These are phyloP conservation scores for Hydropotes inermis DNA, from an alignment of 2,113 vertebrate genomes.

Conservation along the genomic window DNA sequence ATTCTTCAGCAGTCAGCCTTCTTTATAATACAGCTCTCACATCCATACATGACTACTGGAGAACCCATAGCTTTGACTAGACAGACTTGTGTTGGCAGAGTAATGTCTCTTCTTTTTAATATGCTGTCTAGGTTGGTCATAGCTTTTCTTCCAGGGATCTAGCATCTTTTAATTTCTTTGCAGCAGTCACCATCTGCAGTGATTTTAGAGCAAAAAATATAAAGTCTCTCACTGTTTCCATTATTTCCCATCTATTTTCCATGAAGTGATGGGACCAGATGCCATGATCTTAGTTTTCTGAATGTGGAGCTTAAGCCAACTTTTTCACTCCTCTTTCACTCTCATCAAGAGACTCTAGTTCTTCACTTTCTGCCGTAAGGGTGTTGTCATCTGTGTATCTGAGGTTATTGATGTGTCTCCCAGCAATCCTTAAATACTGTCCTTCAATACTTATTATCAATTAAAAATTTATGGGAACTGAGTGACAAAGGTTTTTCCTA, in stretches of 20 bases:
- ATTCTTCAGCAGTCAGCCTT: background rate
- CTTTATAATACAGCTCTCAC: background rate
- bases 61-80: background rate
- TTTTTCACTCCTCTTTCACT: background rate
- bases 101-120: background rate
- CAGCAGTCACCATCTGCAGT: background rate
- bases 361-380: background rate
- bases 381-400: background rate
- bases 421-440: background rate
- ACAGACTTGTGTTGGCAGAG: background rate
- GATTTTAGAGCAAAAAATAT: background rate
- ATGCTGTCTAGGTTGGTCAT: background rate
- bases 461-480: background rate
- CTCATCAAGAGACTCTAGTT: background rate
- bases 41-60: background rate
- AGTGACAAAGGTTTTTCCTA: background rate
- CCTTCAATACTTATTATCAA: background rate
- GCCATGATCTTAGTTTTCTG: background rate
- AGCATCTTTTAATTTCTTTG: background rate
- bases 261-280: background rate
- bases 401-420: background rate
- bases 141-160: background rate
- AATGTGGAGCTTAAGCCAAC: background rate
- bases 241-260: background rate
- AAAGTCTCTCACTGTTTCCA: background rate